Conservation (phyloP, 2,888 invertebrate species). For the Yponomeuta evonymella region DNA sequence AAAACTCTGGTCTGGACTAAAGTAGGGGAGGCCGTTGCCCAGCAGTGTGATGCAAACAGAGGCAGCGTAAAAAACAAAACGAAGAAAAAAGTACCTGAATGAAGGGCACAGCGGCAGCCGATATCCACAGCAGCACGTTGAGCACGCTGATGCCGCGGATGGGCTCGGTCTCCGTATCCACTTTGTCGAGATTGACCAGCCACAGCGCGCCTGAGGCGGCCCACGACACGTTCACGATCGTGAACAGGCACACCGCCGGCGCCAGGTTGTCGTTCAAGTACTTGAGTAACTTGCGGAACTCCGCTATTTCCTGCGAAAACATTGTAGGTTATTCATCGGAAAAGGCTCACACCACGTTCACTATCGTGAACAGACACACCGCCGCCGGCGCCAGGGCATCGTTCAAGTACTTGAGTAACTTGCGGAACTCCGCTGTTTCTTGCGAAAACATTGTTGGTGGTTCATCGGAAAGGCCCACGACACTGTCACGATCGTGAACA, state of each 20-base stretch:
- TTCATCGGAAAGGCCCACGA: too few species aligned
- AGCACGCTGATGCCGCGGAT: slow-evolving; percentile 76
- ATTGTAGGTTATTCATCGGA: neutral
- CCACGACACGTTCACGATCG: slow-evolving; percentile 84
- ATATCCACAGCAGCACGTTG: slow-evolving; percentile 79
- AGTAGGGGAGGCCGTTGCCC: too few species aligned
- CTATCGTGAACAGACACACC: too few species aligned
- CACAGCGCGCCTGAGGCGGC: slow-evolving; percentile 82
- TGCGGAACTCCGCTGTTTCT: too few species aligned
- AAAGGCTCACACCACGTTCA: too few species aligned
- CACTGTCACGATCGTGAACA: too few species aligned
- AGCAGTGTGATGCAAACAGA: too few species aligned
- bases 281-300: slow-evolving; percentile 84
- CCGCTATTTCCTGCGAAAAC: slow-evolving; percentile 80
- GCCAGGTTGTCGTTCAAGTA: slow-evolving; percentile 86
- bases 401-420: too few species aligned
- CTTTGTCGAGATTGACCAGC: slow-evolving; percentile 78
- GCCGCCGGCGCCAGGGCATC: too few species aligned
- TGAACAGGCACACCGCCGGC: slow-evolving; percentile 85
- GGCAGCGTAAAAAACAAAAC: too few species aligned
- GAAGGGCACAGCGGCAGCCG: slow-evolving; percentile 80
- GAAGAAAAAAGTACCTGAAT: slow-evolving; percentile 73
- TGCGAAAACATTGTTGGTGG: too few species aligned
- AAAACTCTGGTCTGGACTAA: too few species aligned
- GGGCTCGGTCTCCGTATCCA: slow-evolving; percentile 76